These are phyloP conservation scores for Pseudomyrmex concolor DNA, from an alignment of 1,140 invertebrate species.

Conservation along the genomic window DNA sequence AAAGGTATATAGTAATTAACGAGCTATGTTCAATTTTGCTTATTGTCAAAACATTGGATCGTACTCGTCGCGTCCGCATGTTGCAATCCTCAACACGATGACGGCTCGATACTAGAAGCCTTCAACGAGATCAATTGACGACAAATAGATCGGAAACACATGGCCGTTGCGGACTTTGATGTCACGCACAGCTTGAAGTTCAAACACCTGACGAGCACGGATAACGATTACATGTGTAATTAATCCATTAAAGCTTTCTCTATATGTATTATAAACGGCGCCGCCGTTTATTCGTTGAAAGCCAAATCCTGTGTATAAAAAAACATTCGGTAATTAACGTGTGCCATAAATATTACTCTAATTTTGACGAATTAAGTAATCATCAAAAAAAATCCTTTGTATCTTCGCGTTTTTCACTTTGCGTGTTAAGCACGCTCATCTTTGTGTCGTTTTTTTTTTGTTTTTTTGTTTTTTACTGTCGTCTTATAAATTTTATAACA, in stretches of 20 bases:
- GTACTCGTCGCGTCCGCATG: background rate
- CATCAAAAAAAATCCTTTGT: too few species aligned
- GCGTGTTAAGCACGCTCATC: background rate
- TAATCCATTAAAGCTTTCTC: constrained; percentile 34
- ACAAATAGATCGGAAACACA: constrained; percentile 34
- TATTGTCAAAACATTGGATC: constrained; percentile 17
- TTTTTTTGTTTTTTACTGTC: background rate
- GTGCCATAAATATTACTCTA: background rate
- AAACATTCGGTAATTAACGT: constrained; percentile 6
- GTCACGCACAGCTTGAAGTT: constrained; percentile 53
- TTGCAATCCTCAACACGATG: constrained; percentile 27
- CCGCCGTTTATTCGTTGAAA: background rate
- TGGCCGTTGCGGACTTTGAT: constrained; percentile 47
- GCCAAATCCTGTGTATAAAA: background rate
- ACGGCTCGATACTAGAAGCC: constrained; percentile 1
- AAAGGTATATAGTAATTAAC: constrained; percentile 27
- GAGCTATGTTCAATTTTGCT: constrained; percentile 42
- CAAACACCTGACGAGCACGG: constrained; percentile 39
- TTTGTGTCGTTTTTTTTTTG: background rate
- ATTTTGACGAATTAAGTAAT: constrained; percentile 2
- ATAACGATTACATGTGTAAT: constrained; percentile 34
- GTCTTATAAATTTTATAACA: constrained; percentile 32
- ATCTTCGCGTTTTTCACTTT: background rate
- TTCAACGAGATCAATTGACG: constrained; percentile 35
- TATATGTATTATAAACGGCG: background rate